Conservation (phyloP, 2,113 vertebrate genomes). For the Daubentonia madagascariensis region DNA sequence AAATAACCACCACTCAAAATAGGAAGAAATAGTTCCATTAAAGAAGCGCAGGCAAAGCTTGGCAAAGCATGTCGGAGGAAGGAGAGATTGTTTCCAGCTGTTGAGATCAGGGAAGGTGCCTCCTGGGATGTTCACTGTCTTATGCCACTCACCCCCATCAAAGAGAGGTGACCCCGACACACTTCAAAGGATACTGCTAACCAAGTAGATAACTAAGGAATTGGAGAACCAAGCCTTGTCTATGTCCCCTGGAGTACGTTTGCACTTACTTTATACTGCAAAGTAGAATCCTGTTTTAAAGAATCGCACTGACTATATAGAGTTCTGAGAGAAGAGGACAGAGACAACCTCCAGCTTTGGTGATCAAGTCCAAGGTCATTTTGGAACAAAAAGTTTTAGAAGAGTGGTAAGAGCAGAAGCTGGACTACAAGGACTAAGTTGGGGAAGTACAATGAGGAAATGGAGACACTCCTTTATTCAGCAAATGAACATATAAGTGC, state of each 20-base stretch:
- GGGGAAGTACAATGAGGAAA: background rate
- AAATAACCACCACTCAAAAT: background rate
- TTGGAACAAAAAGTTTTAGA: background rate
- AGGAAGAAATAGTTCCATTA: background rate
- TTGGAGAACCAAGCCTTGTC: background rate
- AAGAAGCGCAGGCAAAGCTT: background rate
- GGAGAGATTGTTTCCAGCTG: constrained; percentile 50
- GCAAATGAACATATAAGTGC: background rate
- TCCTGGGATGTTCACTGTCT: constrained; percentile 35
- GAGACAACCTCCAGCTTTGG: background rate
- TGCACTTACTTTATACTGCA: background rate
- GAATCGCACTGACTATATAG: background rate
- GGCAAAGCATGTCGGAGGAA: background rate
- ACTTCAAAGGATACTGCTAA: constrained; percentile 33
- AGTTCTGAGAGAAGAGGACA: background rate
- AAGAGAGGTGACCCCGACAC: constrained; percentile 28
- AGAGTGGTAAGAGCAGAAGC: background rate
- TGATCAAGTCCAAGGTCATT: background rate
- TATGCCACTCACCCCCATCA: constrained; percentile 35
- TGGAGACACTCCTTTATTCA: background rate
- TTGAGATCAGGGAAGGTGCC: background rate
- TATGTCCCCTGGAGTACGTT: background rate
- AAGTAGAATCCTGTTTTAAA: background rate
- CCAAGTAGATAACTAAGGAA: constrained; percentile 4
- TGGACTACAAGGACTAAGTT: background rate